phyloP scores from a whole-genome alignment of 64 coral and sea anemone genomes.

The Montipora efflorescens region DNA sequence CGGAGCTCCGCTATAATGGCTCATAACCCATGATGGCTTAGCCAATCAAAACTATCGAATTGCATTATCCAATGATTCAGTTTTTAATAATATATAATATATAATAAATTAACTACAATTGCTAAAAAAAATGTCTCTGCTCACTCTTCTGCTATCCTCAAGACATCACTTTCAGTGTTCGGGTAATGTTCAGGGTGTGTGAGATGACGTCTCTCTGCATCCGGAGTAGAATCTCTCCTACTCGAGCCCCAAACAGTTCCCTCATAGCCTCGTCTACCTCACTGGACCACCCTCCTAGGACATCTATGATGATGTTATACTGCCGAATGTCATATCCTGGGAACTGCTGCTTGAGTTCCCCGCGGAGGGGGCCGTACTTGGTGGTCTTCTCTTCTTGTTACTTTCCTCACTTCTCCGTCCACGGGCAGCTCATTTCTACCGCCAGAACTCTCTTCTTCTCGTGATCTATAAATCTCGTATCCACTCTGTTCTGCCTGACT shows the following conservation, averaged over 20 bases:
- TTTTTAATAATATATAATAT: no score
- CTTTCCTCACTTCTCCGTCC: constrained; percentile 47
- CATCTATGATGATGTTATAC: constrained; percentile 42
- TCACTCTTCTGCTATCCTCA: neutral
- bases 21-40: no score
- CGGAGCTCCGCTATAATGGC: no score
- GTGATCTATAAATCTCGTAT: no score
- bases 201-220: constrained; percentile 58
- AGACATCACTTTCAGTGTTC: constrained; percentile 22
- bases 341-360: constrained; percentile 68
- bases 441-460: neutral
- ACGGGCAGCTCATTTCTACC: constrained; percentile 61
- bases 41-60: no score
- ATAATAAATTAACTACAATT: no score
- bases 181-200: constrained; percentile 48
- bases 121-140: no score
- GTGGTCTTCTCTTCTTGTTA: constrained; percentile 47
- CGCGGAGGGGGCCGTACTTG: constrained; percentile 50
- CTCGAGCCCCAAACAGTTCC: neutral
- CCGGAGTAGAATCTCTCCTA: constrained; percentile 13
- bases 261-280: constrained; percentile 59
- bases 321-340: constrained; percentile 36
- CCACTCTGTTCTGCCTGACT: neutral
- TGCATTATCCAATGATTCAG: no score
- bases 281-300: constrained; percentile 44